These are phyloP conservation scores for Nemotelus nigrinus DNA, from an alignment of 2,888 invertebrate species.

Conservation along the genomic window DNA sequence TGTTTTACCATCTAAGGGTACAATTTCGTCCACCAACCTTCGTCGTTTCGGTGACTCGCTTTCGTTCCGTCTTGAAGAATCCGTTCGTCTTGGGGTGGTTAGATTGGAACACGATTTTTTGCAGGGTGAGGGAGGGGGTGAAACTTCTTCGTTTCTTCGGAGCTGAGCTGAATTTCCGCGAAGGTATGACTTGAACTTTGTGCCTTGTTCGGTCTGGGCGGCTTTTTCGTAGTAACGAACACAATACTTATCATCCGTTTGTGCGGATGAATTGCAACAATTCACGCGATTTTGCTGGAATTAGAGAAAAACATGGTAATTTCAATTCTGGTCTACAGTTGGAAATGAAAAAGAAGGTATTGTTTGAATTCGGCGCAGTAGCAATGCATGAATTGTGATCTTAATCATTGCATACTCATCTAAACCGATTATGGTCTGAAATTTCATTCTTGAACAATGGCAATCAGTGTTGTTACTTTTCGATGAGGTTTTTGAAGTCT, in stretches of 20 bases:
- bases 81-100: neutral
- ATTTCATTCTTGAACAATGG: too few relatives aligned
- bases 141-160: neutral
- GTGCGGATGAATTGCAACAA: conserved; percentile 47
- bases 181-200: neutral
- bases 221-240: conserved; percentile 30
- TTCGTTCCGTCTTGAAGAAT: neutral
- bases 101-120: neutral
- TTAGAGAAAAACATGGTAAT: conserved; percentile 37
- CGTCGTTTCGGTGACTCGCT: too few relatives aligned
- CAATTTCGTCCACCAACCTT: too few relatives aligned
- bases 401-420: too few relatives aligned
- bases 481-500: too few relatives aligned
- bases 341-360: neutral
- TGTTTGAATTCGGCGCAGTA: neutral
- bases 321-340: neutral
- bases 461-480: too few relatives aligned
- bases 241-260: conserved; percentile 45
- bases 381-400: neutral
- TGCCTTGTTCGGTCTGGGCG: conserved; percentile 26
- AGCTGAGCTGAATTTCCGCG: neutral
- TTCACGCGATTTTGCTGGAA: conserved; percentile 48
- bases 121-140: neutral
- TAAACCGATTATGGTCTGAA: too few relatives aligned
- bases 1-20: too few relatives aligned